A percentile compares a stretch with the other conserved stretches of the same genome.
Evolutionary conservation across 2,888 invertebrate species (phyloP).

Genomic region (Trichogramma evanescens): DNA sequence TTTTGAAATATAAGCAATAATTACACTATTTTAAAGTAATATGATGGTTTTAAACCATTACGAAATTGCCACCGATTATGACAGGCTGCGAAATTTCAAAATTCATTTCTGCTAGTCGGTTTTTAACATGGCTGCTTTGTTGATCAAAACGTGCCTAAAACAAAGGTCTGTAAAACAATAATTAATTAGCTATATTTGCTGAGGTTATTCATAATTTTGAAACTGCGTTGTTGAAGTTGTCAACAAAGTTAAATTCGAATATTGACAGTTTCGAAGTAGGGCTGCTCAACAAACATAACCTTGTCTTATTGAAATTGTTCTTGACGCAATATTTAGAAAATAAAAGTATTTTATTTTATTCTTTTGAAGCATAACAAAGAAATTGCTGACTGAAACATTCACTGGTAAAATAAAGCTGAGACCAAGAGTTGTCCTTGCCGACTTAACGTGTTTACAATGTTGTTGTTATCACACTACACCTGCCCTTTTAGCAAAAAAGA

Average conservation of each 20-base stretch:
- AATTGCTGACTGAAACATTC: conserved; percentile 18
- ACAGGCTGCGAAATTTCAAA: too few relatives aligned
- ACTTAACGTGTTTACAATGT: conserved; percentile 7
- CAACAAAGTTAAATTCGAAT: neutral
- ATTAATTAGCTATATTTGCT: neutral
- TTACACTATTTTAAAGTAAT: too few relatives aligned
- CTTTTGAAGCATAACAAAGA: conserved; percentile 18
- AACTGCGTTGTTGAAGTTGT: neutral
- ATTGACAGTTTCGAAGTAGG: neutral
- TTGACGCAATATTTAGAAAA: neutral
- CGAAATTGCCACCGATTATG: too few relatives aligned
- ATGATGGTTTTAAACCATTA: too few relatives aligned
- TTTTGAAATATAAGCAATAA: too few relatives aligned
- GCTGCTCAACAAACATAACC: conserved; percentile 3
- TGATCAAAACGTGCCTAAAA: conserved; percentile 26
- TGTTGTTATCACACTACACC: conserved; percentile 41
- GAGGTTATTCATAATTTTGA: neutral
- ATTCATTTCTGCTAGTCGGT: too few relatives aligned
- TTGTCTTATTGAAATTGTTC: neutral
- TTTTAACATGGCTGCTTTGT: conserved; percentile 27
- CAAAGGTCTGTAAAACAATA: conserved; percentile 26
- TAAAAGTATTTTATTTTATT: conserved; percentile 12
- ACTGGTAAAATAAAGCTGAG: conserved; percentile 17
- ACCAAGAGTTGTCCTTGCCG: conserved; percentile 4
- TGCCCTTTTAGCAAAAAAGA: conserved; percentile 54